Base-by-base conservation (phyloP, 2,113 vertebrate species). In the Emydocephalus ijimae region DNA sequence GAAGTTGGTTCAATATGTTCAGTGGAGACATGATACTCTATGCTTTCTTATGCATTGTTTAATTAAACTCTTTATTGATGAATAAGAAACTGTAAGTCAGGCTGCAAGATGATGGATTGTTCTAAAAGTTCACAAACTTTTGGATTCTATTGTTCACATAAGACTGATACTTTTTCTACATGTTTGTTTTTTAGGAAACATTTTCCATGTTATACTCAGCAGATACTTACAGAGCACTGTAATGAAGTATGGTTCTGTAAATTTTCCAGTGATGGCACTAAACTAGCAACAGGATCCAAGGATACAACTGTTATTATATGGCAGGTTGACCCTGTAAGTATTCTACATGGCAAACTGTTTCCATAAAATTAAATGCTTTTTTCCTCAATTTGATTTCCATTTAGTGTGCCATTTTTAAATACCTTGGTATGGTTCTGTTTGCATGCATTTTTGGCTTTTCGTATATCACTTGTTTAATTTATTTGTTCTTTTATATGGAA, bases 181-280 rank as follows among this genome's bases (percentile, higher is more conserved):
- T 57, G 69, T 96, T 96, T 95, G 26, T 96, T 95, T 92, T 94
- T 81, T 93, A 99, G 99, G 98, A 99, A 99, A 96, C 99, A 99
- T 97, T 99, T 99, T 96, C 99, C 99, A 8, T 99, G 99, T 97
- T 99, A 99, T 96, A 99, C 99, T 91, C 99, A 99, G 96, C 99
- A 99, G 97, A 99, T 99, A 94, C 98, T 99, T 81, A 99, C 99
- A 2, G 99, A 99, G 93, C 99, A 99, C 97, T 99, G 99, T 97
- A 99, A 99, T 87, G 99, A 99, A 97, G 99, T 99, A 43, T 99
- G 99, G 99, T 99, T 99, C 98, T 99, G 99, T 97, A 99, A 99
- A 96, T 99, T 99, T 96, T 99, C 99, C 96, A 99, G 99, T 0
- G 98, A 99, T 0, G 99, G 99, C 98, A 99, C 99, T 96, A 99